Base-by-base conservation (phyloP, 2,113 vertebrate genomes). In the Delphinus delphis region DNA sequence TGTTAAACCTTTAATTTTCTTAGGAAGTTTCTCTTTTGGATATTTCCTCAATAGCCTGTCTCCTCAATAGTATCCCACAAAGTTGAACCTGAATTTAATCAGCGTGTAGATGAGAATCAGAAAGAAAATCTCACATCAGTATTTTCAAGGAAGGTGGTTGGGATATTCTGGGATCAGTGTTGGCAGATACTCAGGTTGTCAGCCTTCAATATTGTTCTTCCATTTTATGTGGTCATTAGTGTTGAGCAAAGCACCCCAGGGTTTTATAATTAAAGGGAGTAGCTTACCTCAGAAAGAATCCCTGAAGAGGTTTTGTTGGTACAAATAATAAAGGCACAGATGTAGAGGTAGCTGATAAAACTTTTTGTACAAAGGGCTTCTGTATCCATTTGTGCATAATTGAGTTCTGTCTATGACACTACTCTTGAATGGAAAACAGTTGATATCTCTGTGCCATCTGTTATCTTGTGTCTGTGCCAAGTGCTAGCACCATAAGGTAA, bases 311-410 rank as follows among this genome's bases (percentile, higher is more conserved):
- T 55, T 96, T 93, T 95, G 81, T 63, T 58, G 38, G 60, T 97
- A 53, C 80, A 96, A 67, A 86, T 81, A 93, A 93, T 93, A 96
- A 91, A 93, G 65, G 87, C 77, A 88, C 71, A 92, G 92, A 93
- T 94, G 86, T 62, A 71, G 50, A 90, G 63, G 3, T n/a, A 85
- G 23, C 70, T 93, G 36, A 1, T 71, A 70, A 73, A 47, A 95
- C 33, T 26, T 53, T 12, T 77, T 90, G 36, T 47, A 70, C 67
- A 60, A 91, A 97, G 26, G 79, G 38, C 28, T 91, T 93, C 62
- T 94, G 71, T 85, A n/a, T 67, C 63, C 71, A 81, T 53, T 90
- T 88, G 83, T 77, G 81, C 82, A 79, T 94, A 91, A 97, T 63
- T 88, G 67, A 83, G 67, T 92, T 83, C 38, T 90, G 55, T 88